Percentiles rank a stretch among this genome's conserved stretches.
These are phyloP conservation scores for Corydoras maculifer DNA, from an alignment of 2,113 vertebrate genomes.

Conservation along the genomic window DNA sequence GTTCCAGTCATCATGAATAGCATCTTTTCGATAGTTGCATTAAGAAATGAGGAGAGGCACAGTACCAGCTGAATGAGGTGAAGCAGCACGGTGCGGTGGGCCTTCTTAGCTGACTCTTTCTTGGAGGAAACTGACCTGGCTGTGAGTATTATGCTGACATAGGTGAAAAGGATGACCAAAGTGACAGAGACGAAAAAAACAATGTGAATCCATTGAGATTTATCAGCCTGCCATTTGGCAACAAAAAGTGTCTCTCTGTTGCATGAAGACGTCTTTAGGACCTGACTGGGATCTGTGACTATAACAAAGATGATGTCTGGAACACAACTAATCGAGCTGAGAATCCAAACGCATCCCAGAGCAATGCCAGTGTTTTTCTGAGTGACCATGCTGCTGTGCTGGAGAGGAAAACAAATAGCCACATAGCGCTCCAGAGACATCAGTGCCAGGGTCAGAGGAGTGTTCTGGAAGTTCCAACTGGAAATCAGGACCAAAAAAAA, in stretches of 20 bases:
- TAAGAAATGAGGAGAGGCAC: conserved; percentile 45
- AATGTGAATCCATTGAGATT: conserved; percentile 32
- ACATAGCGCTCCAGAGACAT: conserved; percentile 47
- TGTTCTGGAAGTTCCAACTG: conserved; percentile 7
- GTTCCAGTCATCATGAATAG: conserved; percentile 26
- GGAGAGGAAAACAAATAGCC: conserved; percentile 53
- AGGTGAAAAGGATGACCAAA: conserved; percentile 39
- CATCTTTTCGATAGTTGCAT: conserved; percentile 22
- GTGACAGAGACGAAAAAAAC: conserved; percentile 47
- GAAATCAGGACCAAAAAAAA: conserved; percentile 12
- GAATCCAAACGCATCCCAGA: conserved; percentile 41
- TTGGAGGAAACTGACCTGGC: conserved; percentile 52
- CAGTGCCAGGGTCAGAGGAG: conserved; percentile 41
- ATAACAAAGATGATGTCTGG: conserved; percentile 26
- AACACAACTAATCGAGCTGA: conserved; percentile 33
- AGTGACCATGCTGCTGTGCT: conserved; percentile 50
- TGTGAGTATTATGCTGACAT: conserved; percentile 50
- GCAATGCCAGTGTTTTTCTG: conserved; percentile 44
- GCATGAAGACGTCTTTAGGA: conserved; percentile 17
- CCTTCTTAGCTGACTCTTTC: conserved; percentile 46
- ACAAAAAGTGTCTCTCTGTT: conserved; percentile 31
- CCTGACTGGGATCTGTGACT: conserved; percentile 11
- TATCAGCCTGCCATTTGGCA: conserved; percentile 37
- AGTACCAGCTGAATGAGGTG: conserved; percentile 54
- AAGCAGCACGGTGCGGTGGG: conserved; percentile 51